These are phyloP conservation scores for Neomonachus schauinslandi DNA, from an alignment of 2,113 vertebrate species.

Conservation along the genomic window DNA sequence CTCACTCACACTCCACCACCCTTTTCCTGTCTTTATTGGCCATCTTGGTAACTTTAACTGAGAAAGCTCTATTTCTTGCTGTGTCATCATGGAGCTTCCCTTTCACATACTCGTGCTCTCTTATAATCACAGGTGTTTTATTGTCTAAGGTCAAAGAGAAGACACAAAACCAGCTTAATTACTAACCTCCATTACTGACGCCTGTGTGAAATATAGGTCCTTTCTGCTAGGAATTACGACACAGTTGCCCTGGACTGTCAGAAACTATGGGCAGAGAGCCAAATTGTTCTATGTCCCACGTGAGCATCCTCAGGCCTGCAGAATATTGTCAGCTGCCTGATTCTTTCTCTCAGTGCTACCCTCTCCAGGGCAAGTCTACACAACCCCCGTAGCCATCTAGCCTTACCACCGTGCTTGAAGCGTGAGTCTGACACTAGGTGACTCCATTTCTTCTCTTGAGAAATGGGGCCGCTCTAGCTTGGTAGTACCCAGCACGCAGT, in stretches of 20 bases:
- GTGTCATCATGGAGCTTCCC: not conserved
- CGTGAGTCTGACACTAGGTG: fast-evolving
- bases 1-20: not conserved
- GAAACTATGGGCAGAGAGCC: not conserved
- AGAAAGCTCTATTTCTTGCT: constrained; percentile 30
- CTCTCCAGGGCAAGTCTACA: not conserved
- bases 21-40: not conserved
- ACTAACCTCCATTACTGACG: not conserved
- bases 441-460: not conserved
- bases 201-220: not conserved
- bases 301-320: not conserved
- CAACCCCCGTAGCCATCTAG: not conserved
- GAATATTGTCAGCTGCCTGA: not conserved
- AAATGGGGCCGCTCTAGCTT: not conserved
- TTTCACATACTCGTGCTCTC: not conserved
- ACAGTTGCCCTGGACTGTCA: not conserved
- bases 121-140: constrained; percentile 45
- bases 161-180: constrained; percentile 51
- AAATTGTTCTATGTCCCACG: not conserved
- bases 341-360: not conserved
- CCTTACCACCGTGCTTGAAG: not conserved
- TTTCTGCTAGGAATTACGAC: constrained; percentile 1
- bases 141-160: constrained; percentile 61
- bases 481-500: not conserved
- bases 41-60: not conserved